Evolutionary conservation across 2,797 vertebrate species (phyloP).

Genomic region (Brachyalestes nurse): DNA sequence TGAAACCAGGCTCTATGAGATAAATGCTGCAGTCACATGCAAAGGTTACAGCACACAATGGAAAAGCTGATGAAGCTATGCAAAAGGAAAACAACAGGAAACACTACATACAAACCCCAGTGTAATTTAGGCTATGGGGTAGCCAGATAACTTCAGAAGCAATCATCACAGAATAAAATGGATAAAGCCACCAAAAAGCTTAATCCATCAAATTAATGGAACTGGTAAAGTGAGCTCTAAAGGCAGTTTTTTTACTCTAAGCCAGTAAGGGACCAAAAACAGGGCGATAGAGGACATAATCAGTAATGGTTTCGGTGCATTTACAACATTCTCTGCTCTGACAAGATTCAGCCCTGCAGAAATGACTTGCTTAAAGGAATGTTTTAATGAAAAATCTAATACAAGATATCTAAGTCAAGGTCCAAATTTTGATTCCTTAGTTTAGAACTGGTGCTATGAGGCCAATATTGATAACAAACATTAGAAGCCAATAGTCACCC

Average conservation of each 20-base stretch:
- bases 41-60: not conserved
- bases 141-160: not conserved
- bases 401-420: no score
- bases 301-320: not conserved
- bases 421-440: no score
- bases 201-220: no score
- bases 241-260: not conserved
- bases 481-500: no score
- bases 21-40: not conserved
- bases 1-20: slow-evolving; percentile 18
- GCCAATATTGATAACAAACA: no score
- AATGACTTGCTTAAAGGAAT: no score
- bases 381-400: no score
- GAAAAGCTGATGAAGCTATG: slow-evolving; percentile 22
- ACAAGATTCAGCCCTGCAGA: no score
- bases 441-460: no score
- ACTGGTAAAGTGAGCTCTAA: not conserved
- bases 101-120: not conserved
- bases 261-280: slow-evolving; percentile 24
- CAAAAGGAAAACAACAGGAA: not conserved
- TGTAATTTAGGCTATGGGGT: not conserved
- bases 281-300: not conserved
- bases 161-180: not conserved
- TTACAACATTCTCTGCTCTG: not conserved
- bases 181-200: slow-evolving; percentile 14